Base-by-base conservation (phyloP, 2,888 invertebrate species). In the Rhamnusium bicolor region DNA sequence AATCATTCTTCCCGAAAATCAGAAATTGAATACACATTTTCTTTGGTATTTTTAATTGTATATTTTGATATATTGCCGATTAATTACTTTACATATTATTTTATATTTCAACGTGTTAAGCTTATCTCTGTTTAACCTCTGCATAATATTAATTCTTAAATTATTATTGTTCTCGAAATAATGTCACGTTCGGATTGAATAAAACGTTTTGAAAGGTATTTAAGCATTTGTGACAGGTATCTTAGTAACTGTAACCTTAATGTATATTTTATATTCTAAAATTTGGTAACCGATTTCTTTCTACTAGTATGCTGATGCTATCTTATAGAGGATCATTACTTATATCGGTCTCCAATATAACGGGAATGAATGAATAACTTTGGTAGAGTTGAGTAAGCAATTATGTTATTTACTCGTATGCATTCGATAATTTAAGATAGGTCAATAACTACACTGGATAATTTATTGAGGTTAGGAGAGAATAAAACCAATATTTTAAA, bases 171-270 rank as follows among this genome's bases (percentile, higher is more conserved):
- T 10, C 10, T 47, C 61, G 46, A 62, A 62, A 62, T 63, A 63
- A 49, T 27, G 49, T 63, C 63, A 63, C 63, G 18, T 40, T 63
- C 51, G 8, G 21, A 51, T 51, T 27, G 27, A 49, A 49, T 63
- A 63, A 51, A 49, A 63, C 27, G 6, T 29, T 14, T 51, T 16
- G 24, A 49, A 10, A 21, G 27, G 63, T 51, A 63, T 63, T 51
- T 63, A 49, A 51, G 49, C 27, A 29, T 63, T 63, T 27, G 63
- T 24, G 51, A 49, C 63, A 63, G 63, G 29, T 51, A 63, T 27
- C 24, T 47, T 51, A 63, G 27, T 63, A 63, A 63, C 49, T 51
- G 49, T 63, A 63, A 63, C 63, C 63, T 63, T 63, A 63, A 51
- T 63, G 63, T 63, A 63, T 51, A 51, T 63, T 47, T 63, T 63